Evolutionary conservation across 1,140 invertebrate genomes (phyloP), one percentile per base, ranked within the genome.

Genomic region (Schlechtendalia chinensis): DNA sequence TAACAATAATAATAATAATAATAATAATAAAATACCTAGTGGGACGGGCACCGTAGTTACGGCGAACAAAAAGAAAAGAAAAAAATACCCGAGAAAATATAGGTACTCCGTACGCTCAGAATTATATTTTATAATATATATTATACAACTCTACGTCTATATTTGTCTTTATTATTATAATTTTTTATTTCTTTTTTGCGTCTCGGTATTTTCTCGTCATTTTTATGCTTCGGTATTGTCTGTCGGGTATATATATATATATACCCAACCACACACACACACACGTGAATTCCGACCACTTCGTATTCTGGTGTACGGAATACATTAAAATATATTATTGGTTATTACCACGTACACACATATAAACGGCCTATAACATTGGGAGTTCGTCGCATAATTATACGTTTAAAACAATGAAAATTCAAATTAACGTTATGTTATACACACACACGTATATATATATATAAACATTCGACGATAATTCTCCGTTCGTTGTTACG

Each of bases 21-120:
- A 74, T 74, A 74, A 77, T 77, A 79, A 79, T 79, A 79, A 63
- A 79, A 79, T 79, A 63, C 75, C 74, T 32, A 29, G 75, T 79
- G 75, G 75, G 75, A 79, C 47, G 75, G 75, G 58, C 58, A 17
- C 58, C 24, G 39, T 63, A 79, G 54, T 63, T 27, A 59, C 32
- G 8, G 19, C 22, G 32, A 19, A 61, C 10, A 39, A 19, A 61
- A 4, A 45, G 39, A 69, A 22, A 69, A 4, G 32, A 65, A 39
- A 77, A 59, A 24, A 63, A 47, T n/a, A n/a, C n/a, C n/a, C n/a
- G n/a, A 47, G 29, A 58, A 50, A 56, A 39, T 12, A 50, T 12
- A 50, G 47, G 22, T 61, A 45, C 56, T 65, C 22, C 53, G 10
- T 45, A 77, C 56, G 61, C 58, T 24, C 39, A 29, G 58, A 50